A percentile compares a stretch with the other conserved stretches of the same genome.
phyloP scores from a whole-genome alignment of 2,797 vertebrate species.

The Acanthis flammea region DNA sequence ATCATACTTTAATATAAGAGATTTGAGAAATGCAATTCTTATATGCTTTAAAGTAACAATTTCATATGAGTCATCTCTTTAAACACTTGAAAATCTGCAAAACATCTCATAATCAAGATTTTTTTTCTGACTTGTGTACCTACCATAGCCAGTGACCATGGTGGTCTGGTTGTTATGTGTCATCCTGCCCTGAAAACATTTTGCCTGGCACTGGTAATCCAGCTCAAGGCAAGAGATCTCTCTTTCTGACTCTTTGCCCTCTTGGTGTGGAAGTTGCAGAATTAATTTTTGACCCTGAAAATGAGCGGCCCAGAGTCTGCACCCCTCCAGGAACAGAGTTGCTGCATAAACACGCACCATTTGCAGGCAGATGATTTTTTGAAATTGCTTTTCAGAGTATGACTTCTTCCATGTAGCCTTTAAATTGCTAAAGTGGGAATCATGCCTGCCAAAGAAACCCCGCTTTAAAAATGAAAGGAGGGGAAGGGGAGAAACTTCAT shows the following conservation, averaged over 20 bases:
- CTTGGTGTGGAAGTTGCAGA: background rate
- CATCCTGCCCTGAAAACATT: background rate
- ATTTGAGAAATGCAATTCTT: background rate
- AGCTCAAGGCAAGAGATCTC: background rate
- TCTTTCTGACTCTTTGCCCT: background rate
- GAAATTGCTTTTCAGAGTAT: background rate
- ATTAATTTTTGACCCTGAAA: background rate
- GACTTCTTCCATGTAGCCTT: background rate
- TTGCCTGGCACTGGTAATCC: background rate
- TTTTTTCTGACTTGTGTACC: rapidly evolving
- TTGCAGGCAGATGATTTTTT: background rate
- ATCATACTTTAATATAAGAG: background rate
- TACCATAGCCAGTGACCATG: background rate
- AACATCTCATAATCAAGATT: background rate
- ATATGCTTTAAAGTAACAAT: background rate
- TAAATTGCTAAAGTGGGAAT: background rate
- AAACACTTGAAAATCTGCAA: background rate
- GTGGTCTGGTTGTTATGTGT: rapidly evolving
- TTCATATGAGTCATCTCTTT: background rate
- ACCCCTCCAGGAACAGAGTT: background rate
- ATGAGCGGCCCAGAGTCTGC: background rate
- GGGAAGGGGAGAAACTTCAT: background rate
- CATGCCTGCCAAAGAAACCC: background rate
- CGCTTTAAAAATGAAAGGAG: background rate
- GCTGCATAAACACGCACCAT: rapidly evolving